Percentiles rank a stretch among this genome's conserved stretches.
phyloP scores from a whole-genome alignment of 2,797 vertebrate species.

The Semotilus atromaculatus region DNA sequence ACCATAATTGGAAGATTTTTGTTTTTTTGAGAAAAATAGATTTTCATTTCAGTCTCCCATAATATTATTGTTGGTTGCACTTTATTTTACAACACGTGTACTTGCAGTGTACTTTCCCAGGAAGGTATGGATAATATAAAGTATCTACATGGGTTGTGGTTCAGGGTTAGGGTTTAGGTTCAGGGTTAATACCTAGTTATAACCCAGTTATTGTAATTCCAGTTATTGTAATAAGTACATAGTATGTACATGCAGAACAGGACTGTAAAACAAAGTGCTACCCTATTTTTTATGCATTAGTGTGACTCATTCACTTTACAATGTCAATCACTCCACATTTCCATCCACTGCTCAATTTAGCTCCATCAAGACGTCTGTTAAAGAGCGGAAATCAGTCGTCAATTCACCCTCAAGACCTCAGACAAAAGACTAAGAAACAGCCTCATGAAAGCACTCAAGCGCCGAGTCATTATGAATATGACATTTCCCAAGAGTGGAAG shows the following conservation, averaged over 20 bases:
- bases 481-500: slow-evolving; percentile 34
- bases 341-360: slow-evolving; percentile 28
- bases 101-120: too few relatives aligned
- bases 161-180: too few relatives aligned
- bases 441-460: slow-evolving; percentile 42
- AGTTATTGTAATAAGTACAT: too few relatives aligned
- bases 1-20: background rate
- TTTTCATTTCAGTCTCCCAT: background rate
- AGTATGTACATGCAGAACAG: too few relatives aligned
- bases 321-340: slow-evolving; percentile 33
- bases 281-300: background rate
- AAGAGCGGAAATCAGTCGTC: slow-evolving; percentile 29
- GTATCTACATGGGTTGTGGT: too few relatives aligned
- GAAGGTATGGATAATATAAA: too few relatives aligned
- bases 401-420: slow-evolving; percentile 27
- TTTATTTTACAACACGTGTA: too few relatives aligned
- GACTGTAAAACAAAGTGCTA: too few relatives aligned
- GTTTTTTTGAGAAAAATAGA: background rate
- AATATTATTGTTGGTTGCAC: too few relatives aligned
- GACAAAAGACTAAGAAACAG: slow-evolving; percentile 34
- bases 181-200: too few relatives aligned
- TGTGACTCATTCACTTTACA: slow-evolving; percentile 7
- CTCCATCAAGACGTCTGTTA: slow-evolving; percentile 38
- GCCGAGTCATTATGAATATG: slow-evolving; percentile 21
- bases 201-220: too few relatives aligned